These are phyloP conservation scores for Tarsius wallacei DNA, from an alignment of 2,797 vertebrate species.

Conservation along the genomic window DNA sequence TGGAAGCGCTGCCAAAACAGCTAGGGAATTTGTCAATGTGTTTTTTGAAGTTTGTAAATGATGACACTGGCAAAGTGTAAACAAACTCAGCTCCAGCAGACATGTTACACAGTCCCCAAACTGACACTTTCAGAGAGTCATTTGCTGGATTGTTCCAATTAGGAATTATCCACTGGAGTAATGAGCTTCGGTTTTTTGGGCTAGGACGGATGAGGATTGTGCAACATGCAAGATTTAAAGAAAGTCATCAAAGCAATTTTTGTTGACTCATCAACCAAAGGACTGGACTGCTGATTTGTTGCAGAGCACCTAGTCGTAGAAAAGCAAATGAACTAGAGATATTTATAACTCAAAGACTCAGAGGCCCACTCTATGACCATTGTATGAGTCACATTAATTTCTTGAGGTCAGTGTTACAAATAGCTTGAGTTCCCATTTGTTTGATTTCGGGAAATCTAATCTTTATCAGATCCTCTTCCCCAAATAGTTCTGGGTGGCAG, in stretches of 20 bases:
- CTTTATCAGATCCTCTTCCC: not conserved
- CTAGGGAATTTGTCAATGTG: slow-evolving; percentile 88
- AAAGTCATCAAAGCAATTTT: slow-evolving; percentile 43
- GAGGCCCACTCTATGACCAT: not conserved
- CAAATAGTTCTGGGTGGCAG: slow-evolving; percentile 11
- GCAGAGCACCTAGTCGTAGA: not conserved
- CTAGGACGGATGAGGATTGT: slow-evolving; percentile 1
- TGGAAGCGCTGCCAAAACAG: slow-evolving; percentile 85
- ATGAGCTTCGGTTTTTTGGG: not conserved
- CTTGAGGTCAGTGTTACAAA: slow-evolving; percentile 43
- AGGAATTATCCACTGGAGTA: slow-evolving; percentile 80
- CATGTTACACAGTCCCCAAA: slow-evolving; percentile 73
- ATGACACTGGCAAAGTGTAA: slow-evolving; percentile 86
- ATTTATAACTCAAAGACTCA: not conserved
- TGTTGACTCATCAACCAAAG: not conserved
- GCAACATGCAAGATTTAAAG: slow-evolving; percentile 47
- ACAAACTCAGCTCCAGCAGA: slow-evolving; percentile 84
- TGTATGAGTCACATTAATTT: not conserved
- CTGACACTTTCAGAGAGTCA: slow-evolving; percentile 74
- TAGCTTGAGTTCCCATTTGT: not conserved
- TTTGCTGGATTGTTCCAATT: slow-evolving; percentile 82
- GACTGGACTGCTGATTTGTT: not conserved
- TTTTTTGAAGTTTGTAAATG: slow-evolving; percentile 88
- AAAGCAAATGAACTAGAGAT: not conserved
- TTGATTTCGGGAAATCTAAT: not conserved